A percentile compares a stretch with the other conserved stretches of the same genome.
Conservation (phyloP, 2,113 vertebrate species). For the Caloenas nicobarica region DNA sequence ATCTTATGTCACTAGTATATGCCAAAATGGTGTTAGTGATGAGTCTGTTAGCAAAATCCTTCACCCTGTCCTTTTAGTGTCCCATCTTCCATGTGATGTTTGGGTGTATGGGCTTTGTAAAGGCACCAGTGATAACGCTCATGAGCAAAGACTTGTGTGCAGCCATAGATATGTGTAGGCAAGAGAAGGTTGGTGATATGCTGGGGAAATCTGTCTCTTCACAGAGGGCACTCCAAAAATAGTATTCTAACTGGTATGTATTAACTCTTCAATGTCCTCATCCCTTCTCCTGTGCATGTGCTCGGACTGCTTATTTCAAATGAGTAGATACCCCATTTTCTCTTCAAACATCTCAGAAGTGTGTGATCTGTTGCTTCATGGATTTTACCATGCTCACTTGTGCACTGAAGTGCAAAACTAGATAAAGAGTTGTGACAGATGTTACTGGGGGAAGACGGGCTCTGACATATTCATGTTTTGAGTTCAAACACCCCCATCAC, state of each 20-base stretch:
- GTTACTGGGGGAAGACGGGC: rapidly evolving
- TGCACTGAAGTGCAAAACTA: neutral
- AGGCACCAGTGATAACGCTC: neutral
- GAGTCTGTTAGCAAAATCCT: neutral
- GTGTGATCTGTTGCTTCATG: neutral
- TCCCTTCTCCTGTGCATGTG: neutral
- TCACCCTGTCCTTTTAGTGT: neutral
- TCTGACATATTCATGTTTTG: neutral
- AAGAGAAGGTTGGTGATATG: neutral
- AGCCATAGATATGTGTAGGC: neutral
- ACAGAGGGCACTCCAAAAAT: neutral
- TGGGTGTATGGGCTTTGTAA: constrained; percentile 1
- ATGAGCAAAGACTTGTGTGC: neutral
- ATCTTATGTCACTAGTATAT: neutral
- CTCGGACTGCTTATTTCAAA: neutral
- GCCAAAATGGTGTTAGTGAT: neutral
- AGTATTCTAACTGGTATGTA: neutral
- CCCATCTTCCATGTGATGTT: neutral
- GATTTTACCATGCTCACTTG: neutral
- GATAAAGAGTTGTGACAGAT: neutral
- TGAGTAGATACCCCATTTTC: neutral
- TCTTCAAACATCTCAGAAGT: neutral
- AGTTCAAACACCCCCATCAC: neutral
- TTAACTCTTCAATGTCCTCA: neutral
- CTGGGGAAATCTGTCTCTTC: constrained; percentile 26